phyloP scores from a whole-genome alignment of 53 echinoderm and acorn worm genomes.

The Arbacia lixula region DNA sequence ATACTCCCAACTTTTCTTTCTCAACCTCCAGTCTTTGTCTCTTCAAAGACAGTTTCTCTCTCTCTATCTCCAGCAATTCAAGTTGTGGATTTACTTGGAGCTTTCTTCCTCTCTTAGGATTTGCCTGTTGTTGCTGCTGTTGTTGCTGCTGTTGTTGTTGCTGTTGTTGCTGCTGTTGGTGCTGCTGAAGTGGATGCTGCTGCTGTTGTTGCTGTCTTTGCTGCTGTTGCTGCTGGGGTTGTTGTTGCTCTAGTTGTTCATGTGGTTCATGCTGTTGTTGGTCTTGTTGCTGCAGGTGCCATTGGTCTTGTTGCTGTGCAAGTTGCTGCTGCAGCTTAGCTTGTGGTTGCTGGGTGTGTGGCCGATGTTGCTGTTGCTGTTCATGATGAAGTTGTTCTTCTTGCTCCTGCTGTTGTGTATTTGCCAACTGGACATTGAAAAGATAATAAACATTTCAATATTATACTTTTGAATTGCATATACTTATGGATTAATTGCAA shows the following conservation, averaged over 20 bases:
- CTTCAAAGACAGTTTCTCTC: neutral
- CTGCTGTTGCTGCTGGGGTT: neutral
- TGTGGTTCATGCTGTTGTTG: neutral
- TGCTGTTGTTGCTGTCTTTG: neutral
- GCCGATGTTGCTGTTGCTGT: neutral
- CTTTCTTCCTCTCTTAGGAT: neutral
- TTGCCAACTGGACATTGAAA: neutral
- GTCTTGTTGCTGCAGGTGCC: neutral
- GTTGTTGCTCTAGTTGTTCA: neutral
- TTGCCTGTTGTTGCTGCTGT: neutral
- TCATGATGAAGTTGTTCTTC: neutral
- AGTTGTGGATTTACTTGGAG: neutral
- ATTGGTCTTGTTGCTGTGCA: neutral
- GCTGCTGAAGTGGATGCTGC: neutral
- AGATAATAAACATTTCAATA: neutral
- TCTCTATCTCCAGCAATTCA: neutral
- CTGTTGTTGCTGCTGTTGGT: neutral
- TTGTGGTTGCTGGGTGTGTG: neutral
- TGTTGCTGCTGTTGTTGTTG: neutral
- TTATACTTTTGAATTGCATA: neutral
- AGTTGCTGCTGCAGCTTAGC: neutral
- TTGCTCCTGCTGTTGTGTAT: neutral
- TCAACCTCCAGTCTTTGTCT: constrained; percentile 1
- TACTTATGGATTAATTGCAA: too few species aligned
- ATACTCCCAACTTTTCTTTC: neutral